Evolutionary conservation across 2,797 vertebrate species (phyloP), one percentile per base, ranked within the genome.

Genomic region (Amblyopsis hoosieri): DNA sequence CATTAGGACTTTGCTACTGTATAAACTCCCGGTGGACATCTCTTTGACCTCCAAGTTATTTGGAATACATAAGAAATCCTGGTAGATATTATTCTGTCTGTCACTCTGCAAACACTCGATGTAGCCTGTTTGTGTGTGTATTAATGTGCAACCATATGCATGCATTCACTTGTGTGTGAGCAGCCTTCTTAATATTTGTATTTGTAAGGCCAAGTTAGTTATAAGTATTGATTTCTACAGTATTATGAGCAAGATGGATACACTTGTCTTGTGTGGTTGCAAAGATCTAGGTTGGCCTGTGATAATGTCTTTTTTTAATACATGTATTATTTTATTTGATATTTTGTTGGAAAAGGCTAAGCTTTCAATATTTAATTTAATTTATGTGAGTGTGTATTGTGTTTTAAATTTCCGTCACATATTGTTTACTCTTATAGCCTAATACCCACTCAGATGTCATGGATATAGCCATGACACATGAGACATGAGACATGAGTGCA

Each of bases 11-110:
- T 29, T 29, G 23, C 23, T 29, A 29, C 23, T 29, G 23, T 29
- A 29, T 29, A 29, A 29, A 29, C 23, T 74, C 76, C 81, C 54
- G 69, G 74, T 78, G 68, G 66, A 60, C 71, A 62, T 66, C 79
- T 67, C 45, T 54, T 42, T 80, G 85, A 90, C 86, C 85, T 90
- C 88, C 80, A 69, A 85, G 66, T 82, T 89, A 85, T 86, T 87
- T 80, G 68, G 51, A 79, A 75, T 75, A 31, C 71, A 77, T 63
- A 62, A 57, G 67, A 64, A 62, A 69, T 57, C 49, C n/a, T 65
- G 50, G 60, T 74, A 45, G 61, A 69, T 69, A 54, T 49, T 60
- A 4, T 55, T 75, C 1, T 70, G n/a, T 3, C 62, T 64, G 59
- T 69, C 62, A 56, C 64, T 62, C 63, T 57, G n/a, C 54, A 29